Evolutionary conservation across 1,140 invertebrate species (phyloP).

Genomic region (Papilio polytes): DNA sequence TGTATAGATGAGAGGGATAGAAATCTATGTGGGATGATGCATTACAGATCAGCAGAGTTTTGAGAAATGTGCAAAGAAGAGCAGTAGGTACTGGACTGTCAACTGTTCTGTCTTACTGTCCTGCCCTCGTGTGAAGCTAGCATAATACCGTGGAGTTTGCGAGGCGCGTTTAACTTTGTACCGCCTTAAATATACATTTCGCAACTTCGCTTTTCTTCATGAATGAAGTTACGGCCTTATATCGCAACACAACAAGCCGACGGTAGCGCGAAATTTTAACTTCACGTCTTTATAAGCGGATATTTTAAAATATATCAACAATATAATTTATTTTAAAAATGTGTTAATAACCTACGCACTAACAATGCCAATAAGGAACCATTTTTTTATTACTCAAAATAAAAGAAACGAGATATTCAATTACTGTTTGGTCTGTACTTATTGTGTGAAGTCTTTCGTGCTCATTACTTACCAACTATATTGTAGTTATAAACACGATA

Average conservation of each 20-base stretch:
- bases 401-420: too few relatives aligned
- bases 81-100: background rate
- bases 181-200: conserved; percentile 77
- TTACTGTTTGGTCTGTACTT: too few relatives aligned
- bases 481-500: background rate
- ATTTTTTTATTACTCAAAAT: background rate
- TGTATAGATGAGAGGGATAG: too few relatives aligned
- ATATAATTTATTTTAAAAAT: background rate
- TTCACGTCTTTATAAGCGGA: conserved; percentile 33
- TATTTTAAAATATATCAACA: background rate
- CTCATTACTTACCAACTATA: background rate
- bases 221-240: conserved; percentile 68
- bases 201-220: conserved; percentile 61
- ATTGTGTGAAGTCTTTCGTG: too few relatives aligned
- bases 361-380: too few relatives aligned
- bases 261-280: conserved; percentile 53
- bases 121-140: background rate
- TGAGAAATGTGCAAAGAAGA: background rate
- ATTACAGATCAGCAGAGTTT: too few relatives aligned
- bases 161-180: conserved; percentile 70
- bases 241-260: conserved; percentile 69
- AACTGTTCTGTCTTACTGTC: background rate
- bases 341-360: background rate
- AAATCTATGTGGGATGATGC: too few relatives aligned
- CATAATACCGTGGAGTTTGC: conserved; percentile 60